Evolutionary conservation across 1,140 invertebrate genomes (phyloP).

Genomic region (Pygmarrhopalites habei): DNA sequence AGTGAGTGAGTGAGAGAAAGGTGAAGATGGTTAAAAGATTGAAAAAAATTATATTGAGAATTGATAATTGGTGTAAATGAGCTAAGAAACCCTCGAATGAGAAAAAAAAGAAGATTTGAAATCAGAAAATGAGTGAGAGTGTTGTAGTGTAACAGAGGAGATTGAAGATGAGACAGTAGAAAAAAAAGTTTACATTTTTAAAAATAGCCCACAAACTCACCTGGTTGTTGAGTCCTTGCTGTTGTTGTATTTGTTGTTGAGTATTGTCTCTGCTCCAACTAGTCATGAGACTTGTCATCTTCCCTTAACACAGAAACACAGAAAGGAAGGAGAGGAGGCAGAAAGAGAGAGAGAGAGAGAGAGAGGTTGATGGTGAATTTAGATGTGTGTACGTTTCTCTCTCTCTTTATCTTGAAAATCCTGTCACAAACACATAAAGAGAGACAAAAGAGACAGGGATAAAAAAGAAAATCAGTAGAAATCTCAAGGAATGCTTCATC

Average conservation of each 20-base stretch:
- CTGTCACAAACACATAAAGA: too few relatives aligned
- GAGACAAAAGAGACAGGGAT: too few relatives aligned
- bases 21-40: too few relatives aligned
- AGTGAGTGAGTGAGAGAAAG: too few relatives aligned
- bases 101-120: slow-evolving; percentile 10
- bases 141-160: background rate
- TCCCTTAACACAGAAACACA: slow-evolving; percentile 4
- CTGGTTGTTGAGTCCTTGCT: slow-evolving; percentile 15
- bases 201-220: slow-evolving; percentile 14
- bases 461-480: too few relatives aligned
- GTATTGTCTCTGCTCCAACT: slow-evolving; percentile 12
- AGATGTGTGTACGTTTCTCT: too few relatives aligned
- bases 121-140: background rate
- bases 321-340: too few relatives aligned
- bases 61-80: slow-evolving; percentile 4
- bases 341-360: too few relatives aligned
- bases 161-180: background rate
- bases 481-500: too few relatives aligned
- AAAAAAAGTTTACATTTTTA: slow-evolving; percentile 6
- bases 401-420: too few relatives aligned
- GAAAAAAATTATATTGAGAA: too few relatives aligned
- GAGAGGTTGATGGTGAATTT: too few relatives aligned
- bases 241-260: background rate
- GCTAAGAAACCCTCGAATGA: slow-evolving; percentile 8
- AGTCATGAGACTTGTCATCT: background rate